Percentiles rank a stretch among this genome's conserved stretches.
Evolutionary conservation across 2,797 vertebrate genomes (phyloP).

Genomic region (Nannoperca obscura): DNA sequence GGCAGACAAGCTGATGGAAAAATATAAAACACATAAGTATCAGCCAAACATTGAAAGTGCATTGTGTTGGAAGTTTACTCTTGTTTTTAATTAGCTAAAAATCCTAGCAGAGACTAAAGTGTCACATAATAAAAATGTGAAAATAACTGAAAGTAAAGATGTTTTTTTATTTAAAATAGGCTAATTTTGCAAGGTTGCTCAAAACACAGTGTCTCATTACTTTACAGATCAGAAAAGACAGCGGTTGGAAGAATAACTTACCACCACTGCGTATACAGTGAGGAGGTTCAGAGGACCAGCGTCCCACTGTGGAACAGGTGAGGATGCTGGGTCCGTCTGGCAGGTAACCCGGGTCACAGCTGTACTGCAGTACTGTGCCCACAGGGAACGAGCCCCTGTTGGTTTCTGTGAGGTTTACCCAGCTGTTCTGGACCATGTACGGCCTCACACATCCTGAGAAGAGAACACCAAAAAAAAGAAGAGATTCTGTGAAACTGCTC

Average conservation of each 20-base stretch:
- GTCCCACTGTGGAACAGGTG: conserved; percentile 80
- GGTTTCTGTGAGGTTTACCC: conserved; percentile 85
- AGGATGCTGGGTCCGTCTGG: conserved; percentile 83
- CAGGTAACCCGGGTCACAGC: conserved; percentile 84
- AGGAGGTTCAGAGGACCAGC: conserved; percentile 84
- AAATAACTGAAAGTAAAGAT: background rate
- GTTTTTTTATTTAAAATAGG: background rate
- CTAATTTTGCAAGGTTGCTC: background rate
- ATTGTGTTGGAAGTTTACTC: background rate
- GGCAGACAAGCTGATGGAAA: conserved; percentile 88
- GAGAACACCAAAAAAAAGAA: conserved; percentile 3
- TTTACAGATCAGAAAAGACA: background rate
- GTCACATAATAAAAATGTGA: background rate
- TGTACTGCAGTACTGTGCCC: conserved; percentile 86
- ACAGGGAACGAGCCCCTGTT: conserved; percentile 83
- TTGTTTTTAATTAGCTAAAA: background rate
- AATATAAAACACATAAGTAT: background rate
- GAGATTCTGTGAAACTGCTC: conserved; percentile 33
- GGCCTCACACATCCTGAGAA: conserved; percentile 83
- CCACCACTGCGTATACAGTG: conserved; percentile 81
- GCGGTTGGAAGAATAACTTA: conserved; percentile 60
- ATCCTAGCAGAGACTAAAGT: background rate
- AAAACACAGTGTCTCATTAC: background rate
- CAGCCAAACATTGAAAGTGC: background rate
- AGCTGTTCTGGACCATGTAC: conserved; percentile 85